Evolutionary conservation across 1,140 invertebrate species (phyloP).

Genomic region (Drosophila cardini): DNA sequence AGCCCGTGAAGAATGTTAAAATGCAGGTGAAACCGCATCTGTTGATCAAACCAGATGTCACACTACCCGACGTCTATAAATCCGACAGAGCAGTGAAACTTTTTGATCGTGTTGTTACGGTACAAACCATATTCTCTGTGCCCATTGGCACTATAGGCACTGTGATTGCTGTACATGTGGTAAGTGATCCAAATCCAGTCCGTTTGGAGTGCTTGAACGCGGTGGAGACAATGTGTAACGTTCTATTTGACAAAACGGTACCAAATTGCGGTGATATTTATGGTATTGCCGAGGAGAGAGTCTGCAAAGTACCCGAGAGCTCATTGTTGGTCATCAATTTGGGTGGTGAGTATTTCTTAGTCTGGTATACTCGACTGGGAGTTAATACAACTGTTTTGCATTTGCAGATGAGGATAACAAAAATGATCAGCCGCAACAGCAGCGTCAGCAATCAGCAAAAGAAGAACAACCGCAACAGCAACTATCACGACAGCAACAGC

Average conservation of each 20-base stretch:
- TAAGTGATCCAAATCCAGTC: constrained; percentile 78
- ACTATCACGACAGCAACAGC: background rate
- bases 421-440: background rate
- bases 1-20: constrained; percentile 86
- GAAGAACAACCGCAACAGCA: constrained; percentile 2
- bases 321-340: constrained; percentile 58
- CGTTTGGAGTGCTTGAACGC: constrained; percentile 73
- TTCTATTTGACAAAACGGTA: constrained; percentile 71
- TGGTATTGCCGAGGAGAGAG: constrained; percentile 72
- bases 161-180: constrained; percentile 89
- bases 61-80: constrained; percentile 66
- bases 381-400: background rate
- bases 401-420: background rate
- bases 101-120: constrained; percentile 93
- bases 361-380: too few species aligned
- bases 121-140: constrained; percentile 88
- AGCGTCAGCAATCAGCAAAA: background rate
- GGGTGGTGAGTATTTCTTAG: constrained; percentile 28
- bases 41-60: constrained; percentile 88
- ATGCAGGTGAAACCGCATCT: constrained; percentile 93
- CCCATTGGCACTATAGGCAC: constrained; percentile 93
- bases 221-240: constrained; percentile 73
- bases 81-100: constrained; percentile 87
- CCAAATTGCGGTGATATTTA: constrained; percentile 71
- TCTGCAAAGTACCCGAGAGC: constrained; percentile 73